phyloP scores from a whole-genome alignment of 2,797 vertebrate species.

The Epinephelus malabaricus region DNA sequence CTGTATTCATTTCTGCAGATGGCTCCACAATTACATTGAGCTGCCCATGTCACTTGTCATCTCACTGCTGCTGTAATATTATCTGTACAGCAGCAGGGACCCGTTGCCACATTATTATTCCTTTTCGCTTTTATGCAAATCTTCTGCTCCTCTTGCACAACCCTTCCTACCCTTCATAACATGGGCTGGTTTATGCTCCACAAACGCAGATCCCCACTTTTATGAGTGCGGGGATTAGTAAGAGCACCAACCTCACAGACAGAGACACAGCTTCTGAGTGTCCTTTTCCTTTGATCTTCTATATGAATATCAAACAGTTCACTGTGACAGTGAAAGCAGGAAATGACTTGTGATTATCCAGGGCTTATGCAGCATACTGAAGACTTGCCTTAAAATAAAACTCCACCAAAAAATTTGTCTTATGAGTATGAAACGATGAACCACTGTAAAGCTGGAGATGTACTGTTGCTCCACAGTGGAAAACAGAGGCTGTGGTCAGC shows the following conservation, averaged over 20 bases:
- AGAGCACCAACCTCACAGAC: conserved; percentile 19
- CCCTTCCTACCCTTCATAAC: conserved; percentile 11
- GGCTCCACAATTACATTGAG: conserved; percentile 70
- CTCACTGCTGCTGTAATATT: conserved; percentile 52
- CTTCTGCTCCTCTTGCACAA: conserved; percentile 22
- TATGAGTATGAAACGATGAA: conserved; percentile 4
- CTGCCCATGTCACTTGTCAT: conserved; percentile 66
- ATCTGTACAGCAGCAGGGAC: conserved; percentile 40
- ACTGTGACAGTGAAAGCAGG: conserved; percentile 28
- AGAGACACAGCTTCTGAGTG: conserved; percentile 20
- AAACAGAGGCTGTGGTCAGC: not conserved
- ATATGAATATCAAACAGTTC: conserved; percentile 47
- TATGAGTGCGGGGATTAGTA: conserved; percentile 34
- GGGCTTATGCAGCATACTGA: not conserved
- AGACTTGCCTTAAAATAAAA: conserved; percentile 15
- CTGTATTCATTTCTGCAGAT: conserved; percentile 69
- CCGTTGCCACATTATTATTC: conserved; percentile 48
- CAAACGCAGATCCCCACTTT: not conserved
- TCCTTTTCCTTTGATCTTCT: conserved; percentile 50
- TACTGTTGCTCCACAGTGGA: not conserved
- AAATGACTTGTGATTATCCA: conserved; percentile 30
- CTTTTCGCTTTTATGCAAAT: conserved; percentile 51
- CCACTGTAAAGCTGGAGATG: not conserved
- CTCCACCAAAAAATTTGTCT: not conserved
- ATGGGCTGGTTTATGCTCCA: conserved; percentile 24